These are phyloP conservation scores for Arctia plantaginis DNA, from an alignment of 2,888 invertebrate species.

Conservation along the genomic window DNA sequence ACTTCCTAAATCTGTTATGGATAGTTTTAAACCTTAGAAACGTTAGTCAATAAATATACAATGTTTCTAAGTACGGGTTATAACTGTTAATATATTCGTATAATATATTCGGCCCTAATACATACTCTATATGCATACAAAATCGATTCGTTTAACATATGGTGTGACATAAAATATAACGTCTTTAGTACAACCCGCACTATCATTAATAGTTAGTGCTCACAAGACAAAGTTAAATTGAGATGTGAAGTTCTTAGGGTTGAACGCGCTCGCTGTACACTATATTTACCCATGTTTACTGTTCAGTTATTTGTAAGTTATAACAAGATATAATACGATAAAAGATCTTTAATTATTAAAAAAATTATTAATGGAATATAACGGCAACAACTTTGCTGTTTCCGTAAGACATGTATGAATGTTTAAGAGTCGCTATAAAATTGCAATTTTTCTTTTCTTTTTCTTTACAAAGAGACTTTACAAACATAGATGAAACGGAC, in stretches of 20 bases:
- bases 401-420: no score
- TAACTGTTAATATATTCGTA: neutral
- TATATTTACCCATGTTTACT: conserved; percentile 4
- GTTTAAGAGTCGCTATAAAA: no score
- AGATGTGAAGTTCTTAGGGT: conserved; percentile 53
- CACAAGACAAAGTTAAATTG: conserved; percentile 68
- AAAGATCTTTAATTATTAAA: neutral
- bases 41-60: no score
- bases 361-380: no score
- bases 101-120: neutral
- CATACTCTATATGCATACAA: conserved; percentile 10
- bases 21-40: no score
- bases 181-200: conserved; percentile 39
- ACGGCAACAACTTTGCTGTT: no score
- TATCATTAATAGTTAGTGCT: conserved; percentile 48
- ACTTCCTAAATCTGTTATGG: no score
- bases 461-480: no score
- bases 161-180: conserved; percentile 53
- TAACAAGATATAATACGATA: neutral
- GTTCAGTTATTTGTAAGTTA: conserved; percentile 13
- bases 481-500: no score
- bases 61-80: neutral
- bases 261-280: conserved; percentile 31
- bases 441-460: no score
- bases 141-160: conserved; percentile 23